Evolutionary conservation across 2,113 vertebrate genomes (phyloP), one percentile per base, ranked within the genome.

Genomic region (Microtus pennsylvanicus): DNA sequence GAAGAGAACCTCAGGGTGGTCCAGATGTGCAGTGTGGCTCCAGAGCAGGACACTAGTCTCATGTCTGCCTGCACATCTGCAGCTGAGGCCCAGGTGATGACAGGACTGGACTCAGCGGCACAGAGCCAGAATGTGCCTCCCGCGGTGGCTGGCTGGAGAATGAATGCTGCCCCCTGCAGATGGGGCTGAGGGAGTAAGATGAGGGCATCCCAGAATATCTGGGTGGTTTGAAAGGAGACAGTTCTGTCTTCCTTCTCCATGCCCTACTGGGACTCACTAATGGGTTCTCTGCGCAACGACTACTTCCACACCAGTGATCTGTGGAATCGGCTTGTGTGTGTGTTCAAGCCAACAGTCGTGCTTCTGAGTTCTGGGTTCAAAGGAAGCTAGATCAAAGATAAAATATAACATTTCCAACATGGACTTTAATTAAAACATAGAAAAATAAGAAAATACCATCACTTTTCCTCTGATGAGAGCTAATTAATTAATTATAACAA

Each of bases 111-210:
- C 38, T 7, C 3, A 2, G 19, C 61, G n/a, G 9, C 0, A 35
- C 1, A 45, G 50, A 91, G 65, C 42, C 19, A 11, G 47, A 35
- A 77, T 42, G 35, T 35, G 19, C 35, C 12, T 33, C 13, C 33
- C 4, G 2, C 7, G 69, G 65, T 65, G 38, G 19, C 26, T 72
- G 14, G 5, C 2, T 6, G 30, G 22, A 22, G 2, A 8, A 16
- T 3, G 28, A 45, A 10, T 61, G 3, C 0, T 7, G 13, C 13
- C 2, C 61, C 21, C 35, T 74, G 47, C 35, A 74, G 69, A 74
- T 30, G 5, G 50, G 52, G n/a, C 0, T 16, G 33, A 26, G 35
- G 0, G 0, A 5, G 38, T 47, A 33, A 10, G 61, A 13, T 5
- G 2, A 55, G 13, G 33, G 21, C 24, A 14, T 2, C 14, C 67